Evolutionary conservation across 2,888 invertebrate genomes (phyloP).

Genomic region (Nemotelus pantherinus): DNA sequence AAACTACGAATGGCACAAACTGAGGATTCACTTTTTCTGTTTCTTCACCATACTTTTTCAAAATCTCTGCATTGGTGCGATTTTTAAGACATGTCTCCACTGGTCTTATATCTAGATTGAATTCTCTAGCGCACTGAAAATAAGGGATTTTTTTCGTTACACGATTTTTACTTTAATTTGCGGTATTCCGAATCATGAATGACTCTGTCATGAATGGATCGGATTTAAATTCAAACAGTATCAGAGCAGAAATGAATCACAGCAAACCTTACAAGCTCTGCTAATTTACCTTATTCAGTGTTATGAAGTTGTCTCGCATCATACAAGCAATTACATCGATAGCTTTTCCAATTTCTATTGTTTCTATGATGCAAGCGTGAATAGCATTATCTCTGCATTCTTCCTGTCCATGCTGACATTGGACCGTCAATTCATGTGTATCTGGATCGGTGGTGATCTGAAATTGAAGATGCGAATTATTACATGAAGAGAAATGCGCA

Average conservation of each 20-base stretch:
- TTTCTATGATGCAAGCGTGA: slow-evolving; percentile 62
- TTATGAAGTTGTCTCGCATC: slow-evolving; percentile 52
- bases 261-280: too few species aligned
- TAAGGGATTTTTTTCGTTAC: slow-evolving; percentile 12
- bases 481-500: neutral
- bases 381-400: slow-evolving; percentile 63
- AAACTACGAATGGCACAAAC: slow-evolving; percentile 60
- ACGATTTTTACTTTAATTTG: neutral
- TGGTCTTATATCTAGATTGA: slow-evolving; percentile 55
- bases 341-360: slow-evolving; percentile 52
- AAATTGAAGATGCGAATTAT: neutral
- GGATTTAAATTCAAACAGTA: too few species aligned
- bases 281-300: too few species aligned
- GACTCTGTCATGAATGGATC: too few species aligned
- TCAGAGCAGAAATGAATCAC: too few species aligned
- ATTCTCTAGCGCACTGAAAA: slow-evolving; percentile 55
- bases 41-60: slow-evolving; percentile 58
- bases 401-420: slow-evolving; percentile 59
- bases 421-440: slow-evolving; percentile 54
- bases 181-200: too few species aligned
- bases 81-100: slow-evolving; percentile 56
- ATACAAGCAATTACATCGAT: slow-evolving; percentile 60
- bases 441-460: slow-evolving; percentile 54
- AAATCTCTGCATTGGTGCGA: slow-evolving; percentile 57
- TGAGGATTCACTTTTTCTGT: slow-evolving; percentile 58